Conservation (phyloP, 2,113 vertebrate species). For the Periophthalmodon schlosseri region DNA sequence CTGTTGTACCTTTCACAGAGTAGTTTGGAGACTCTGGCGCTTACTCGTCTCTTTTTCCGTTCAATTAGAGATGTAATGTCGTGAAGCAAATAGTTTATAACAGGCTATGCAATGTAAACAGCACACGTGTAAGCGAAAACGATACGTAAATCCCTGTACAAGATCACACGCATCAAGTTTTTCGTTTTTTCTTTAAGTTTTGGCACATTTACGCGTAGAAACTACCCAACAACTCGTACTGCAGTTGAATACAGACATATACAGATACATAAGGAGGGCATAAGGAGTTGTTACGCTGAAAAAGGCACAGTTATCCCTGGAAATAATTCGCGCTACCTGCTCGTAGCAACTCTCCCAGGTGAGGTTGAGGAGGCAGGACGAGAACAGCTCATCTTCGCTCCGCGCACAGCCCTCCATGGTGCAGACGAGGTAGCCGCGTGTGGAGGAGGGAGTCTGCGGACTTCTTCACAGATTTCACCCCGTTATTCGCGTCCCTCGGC, state of each 20-base stretch:
- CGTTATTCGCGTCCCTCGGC: not conserved
- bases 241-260: not conserved
- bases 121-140: not conserved
- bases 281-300: not conserved
- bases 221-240: not conserved
- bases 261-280: not conserved
- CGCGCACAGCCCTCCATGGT: conserved; percentile 89
- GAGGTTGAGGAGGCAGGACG: conserved; percentile 89
- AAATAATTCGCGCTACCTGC: conserved; percentile 83
- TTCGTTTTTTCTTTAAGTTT: not conserved
- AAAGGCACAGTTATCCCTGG: not conserved
- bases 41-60: conserved; percentile 19
- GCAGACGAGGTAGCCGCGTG: conserved; percentile 20
- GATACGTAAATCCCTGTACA: not conserved
- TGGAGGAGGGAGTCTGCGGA: conserved; percentile 41
- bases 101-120: not conserved
- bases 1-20: conserved; percentile 41
- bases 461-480: conserved; percentile 9
- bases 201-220: not conserved
- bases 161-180: not conserved
- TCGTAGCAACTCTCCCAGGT: conserved; percentile 90
- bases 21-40: conserved; percentile 23
- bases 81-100: conserved; percentile 6
- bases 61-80: conserved; percentile 12
- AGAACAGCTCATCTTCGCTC: conserved; percentile 88